Evolutionary conservation across 2,113 vertebrate genomes (phyloP), one percentile per base, ranked within the genome.

Genomic region (Apodemus sylvaticus): DNA sequence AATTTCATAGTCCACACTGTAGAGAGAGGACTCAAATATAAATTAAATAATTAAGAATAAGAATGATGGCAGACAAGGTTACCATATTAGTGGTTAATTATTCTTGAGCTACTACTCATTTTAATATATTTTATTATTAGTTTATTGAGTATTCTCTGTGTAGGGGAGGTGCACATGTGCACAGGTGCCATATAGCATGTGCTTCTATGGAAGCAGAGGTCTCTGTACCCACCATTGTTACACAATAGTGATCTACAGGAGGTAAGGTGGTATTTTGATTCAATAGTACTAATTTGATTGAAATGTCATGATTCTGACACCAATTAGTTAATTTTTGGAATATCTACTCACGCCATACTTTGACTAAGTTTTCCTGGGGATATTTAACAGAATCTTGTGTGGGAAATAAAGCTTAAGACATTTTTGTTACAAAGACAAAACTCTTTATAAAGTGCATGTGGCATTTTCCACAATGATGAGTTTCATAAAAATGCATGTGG

Each of bases 11-110:
- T 62, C 5, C 83, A 42, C 2, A 85, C 13, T 83, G 39, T 12
- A 93, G 66, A 83, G 55, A 73, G 55, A 73, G 0, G 70, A 92
- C 22, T 93, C 7, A 95, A 94, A 91, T 91, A 20, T 86, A 89
- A 86, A 89, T 77, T 2, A 93, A 11, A 68, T 39, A 95, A 51
- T 70, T 91, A 42, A 93, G 31, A 62, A 51, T 86, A 8, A 62
- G 13, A 86, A 76, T 78, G 62, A 88, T 53, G 53, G n/a, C 1
- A 76, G 76, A 71, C 48, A 20, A 94, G 62, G 31, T 60, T 70
- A 45, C 53, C 31, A 85, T 81, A 94, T 10, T 7, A 16, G n/a
- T 3, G 71, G 3, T 17, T 79, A 10, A 42, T n/a, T 89, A 22
- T 93, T 93, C 36, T 29, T 91, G 82, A 39, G 5, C 12, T 82